A percentile compares a stretch with the other conserved stretches of the same genome.
Conservation (phyloP, 2,888 invertebrate genomes). For the Zonitis immaculata region DNA sequence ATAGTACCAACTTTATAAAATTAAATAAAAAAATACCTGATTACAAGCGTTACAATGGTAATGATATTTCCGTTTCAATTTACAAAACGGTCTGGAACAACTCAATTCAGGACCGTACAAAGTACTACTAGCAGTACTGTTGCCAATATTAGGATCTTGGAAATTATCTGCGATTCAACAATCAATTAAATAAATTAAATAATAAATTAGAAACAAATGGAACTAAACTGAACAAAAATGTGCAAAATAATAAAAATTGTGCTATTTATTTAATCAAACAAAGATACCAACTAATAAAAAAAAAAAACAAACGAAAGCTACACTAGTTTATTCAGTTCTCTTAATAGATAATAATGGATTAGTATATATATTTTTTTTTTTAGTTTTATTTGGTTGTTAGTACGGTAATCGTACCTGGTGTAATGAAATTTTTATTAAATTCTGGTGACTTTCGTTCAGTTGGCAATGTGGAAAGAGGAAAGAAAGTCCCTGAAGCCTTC, state of each 20-base stretch:
- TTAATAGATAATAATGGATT: background rate
- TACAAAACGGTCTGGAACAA: slow-evolving; percentile 75
- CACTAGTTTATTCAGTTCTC: background rate
- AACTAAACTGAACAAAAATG: slow-evolving; percentile 1
- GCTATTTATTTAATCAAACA: too few species aligned
- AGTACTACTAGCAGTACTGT: slow-evolving; percentile 48
- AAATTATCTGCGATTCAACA: too few species aligned
- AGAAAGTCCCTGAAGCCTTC: slow-evolving; percentile 90
- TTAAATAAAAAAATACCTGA: slow-evolving; percentile 53
- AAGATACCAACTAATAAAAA: background rate
- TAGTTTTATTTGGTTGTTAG: slow-evolving; percentile 21
- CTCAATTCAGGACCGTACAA: slow-evolving; percentile 61
- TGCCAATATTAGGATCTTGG: slow-evolving; percentile 14
- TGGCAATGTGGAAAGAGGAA: slow-evolving; percentile 67
- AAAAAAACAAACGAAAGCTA: slow-evolving; percentile 2
- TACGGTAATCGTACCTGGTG: slow-evolving; percentile 52
- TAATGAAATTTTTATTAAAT: slow-evolving; percentile 54
- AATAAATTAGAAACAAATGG: too few species aligned
- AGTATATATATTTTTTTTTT: background rate
- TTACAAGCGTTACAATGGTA: slow-evolving; percentile 78
- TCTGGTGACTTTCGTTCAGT: slow-evolving; percentile 53
- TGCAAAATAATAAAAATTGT: background rate
- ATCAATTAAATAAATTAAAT: too few species aligned
- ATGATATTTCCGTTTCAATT: slow-evolving; percentile 71
- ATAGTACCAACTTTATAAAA: too few species aligned